Evolutionary conservation across 1,140 invertebrate genomes (phyloP).

Genomic region (Battus philenor): DNA sequence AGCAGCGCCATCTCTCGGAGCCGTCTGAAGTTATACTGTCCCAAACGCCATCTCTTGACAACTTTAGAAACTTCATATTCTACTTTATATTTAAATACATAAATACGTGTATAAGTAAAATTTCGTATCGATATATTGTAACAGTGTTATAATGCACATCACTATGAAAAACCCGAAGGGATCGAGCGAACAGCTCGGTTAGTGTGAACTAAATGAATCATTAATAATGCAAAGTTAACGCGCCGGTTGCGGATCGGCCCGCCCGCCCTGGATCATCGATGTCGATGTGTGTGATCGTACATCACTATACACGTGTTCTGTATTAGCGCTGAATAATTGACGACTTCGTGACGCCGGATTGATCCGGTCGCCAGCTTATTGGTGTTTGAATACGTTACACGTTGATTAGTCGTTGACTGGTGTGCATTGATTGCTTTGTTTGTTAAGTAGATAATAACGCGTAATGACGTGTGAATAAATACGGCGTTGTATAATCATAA

Average conservation of each 20-base stretch:
- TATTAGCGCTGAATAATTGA: constrained; percentile 29
- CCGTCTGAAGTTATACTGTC: too few species aligned
- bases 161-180: constrained; percentile 56
- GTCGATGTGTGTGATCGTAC: constrained; percentile 29
- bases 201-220: constrained; percentile 75
- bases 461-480: too few species aligned
- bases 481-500: too few species aligned
- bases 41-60: too few species aligned
- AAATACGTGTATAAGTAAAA: too few species aligned
- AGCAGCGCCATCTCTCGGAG: too few species aligned
- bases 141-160: constrained; percentile 21
- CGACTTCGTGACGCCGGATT: constrained; percentile 20
- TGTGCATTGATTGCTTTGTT: background rate
- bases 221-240: constrained; percentile 72
- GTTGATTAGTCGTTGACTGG: constrained; percentile 8
- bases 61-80: too few species aligned
- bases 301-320: constrained; percentile 31
- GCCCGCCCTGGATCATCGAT: constrained; percentile 41
- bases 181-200: constrained; percentile 59
- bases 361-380: constrained; percentile 21
- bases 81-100: too few species aligned
- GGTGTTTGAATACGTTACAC: constrained; percentile 16
- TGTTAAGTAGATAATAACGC: background rate
- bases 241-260: constrained; percentile 28
- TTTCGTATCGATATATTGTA: constrained; percentile 23